A percentile compares a stretch with the other conserved stretches of the same genome.
Evolutionary conservation across 2,797 vertebrate species (phyloP).

Genomic region (Hippopotamyrus pictus): DNA sequence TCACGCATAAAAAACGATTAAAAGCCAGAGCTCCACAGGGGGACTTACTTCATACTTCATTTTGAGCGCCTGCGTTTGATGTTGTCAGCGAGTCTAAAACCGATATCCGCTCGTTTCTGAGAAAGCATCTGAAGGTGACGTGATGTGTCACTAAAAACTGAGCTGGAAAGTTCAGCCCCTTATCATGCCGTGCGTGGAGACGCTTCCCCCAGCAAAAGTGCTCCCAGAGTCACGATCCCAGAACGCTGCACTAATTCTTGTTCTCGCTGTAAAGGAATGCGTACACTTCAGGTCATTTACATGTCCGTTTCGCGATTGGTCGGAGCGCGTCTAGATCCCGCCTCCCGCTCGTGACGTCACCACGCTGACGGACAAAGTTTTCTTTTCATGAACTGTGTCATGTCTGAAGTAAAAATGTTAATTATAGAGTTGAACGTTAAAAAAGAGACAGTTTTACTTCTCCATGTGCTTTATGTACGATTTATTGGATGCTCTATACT

Average conservation of each 20-base stretch:
- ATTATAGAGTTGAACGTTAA: neutral
- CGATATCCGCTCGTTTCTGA: constrained; percentile 45
- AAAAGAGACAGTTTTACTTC: neutral
- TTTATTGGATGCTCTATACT: neutral
- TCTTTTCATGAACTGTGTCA: neutral
- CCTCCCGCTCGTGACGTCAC: neutral
- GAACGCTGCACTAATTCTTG: neutral
- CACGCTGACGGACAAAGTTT: neutral
- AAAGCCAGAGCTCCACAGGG: neutral
- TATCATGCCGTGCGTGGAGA: neutral
- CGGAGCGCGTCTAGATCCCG: neutral
- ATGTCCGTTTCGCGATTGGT: neutral
- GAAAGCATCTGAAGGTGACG: constrained; percentile 35
- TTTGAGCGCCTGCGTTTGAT: constrained; percentile 20
- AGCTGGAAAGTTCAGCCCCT: constrained; percentile 14
- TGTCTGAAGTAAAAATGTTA: neutral
- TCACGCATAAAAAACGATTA: neutral
- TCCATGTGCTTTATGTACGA: neutral
- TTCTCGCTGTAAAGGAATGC: neutral
- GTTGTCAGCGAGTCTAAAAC: constrained; percentile 25
- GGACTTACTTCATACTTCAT: constrained; percentile 74
- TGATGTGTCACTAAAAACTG: constrained; percentile 27
- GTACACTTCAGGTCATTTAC: neutral
- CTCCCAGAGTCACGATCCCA: neutral
- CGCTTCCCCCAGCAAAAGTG: neutral